A percentile compares a stretch with the other conserved stretches of the same genome.
These are phyloP conservation scores for Acleris cristana DNA, from an alignment of 2,888 invertebrate species.

Conservation along the genomic window DNA sequence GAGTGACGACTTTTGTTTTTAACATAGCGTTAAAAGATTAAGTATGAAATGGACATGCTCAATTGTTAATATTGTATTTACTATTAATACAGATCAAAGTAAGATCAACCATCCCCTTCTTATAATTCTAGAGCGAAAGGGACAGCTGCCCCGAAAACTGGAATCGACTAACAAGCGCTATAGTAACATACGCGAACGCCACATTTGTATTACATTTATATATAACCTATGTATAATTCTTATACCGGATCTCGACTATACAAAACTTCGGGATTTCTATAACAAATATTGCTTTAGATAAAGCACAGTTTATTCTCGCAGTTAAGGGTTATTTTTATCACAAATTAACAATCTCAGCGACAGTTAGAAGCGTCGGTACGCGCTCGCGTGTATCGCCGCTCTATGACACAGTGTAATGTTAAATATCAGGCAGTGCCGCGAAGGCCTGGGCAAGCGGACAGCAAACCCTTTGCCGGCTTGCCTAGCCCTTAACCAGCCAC, in stretches of 20 bases:
- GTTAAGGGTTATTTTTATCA: slow-evolving; percentile 17
- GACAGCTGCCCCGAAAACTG: slow-evolving; percentile 4
- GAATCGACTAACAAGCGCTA: slow-evolving; percentile 34
- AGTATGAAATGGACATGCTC: not conserved
- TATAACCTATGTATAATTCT: slow-evolving; percentile 29
- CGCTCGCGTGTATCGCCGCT: not conserved
- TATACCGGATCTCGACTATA: slow-evolving; percentile 31
- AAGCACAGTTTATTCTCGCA: slow-evolving; percentile 16
- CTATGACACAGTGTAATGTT: too few species aligned
- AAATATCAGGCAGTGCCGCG: too few species aligned
- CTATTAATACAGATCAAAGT: not conserved
- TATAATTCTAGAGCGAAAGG: slow-evolving; percentile 1
- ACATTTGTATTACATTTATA: slow-evolving; percentile 36
- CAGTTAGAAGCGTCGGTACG: slow-evolving; percentile 3
- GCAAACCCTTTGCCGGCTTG: too few species aligned
- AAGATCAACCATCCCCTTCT: not conserved
- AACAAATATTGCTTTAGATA: slow-evolving; percentile 35
- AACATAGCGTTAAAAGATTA: not conserved
- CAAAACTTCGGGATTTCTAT: slow-evolving; percentile 25
- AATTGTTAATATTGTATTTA: too few species aligned
- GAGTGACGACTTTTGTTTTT: too few species aligned
- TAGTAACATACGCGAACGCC: slow-evolving; percentile 31
- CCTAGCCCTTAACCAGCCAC: too few species aligned
- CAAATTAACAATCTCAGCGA: slow-evolving; percentile 12
- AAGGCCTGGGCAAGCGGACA: too few species aligned